Evolutionary conservation across 2,888 invertebrate species (phyloP), one percentile per base, ranked within the genome.

Genomic region (Axea sp.): DNA sequence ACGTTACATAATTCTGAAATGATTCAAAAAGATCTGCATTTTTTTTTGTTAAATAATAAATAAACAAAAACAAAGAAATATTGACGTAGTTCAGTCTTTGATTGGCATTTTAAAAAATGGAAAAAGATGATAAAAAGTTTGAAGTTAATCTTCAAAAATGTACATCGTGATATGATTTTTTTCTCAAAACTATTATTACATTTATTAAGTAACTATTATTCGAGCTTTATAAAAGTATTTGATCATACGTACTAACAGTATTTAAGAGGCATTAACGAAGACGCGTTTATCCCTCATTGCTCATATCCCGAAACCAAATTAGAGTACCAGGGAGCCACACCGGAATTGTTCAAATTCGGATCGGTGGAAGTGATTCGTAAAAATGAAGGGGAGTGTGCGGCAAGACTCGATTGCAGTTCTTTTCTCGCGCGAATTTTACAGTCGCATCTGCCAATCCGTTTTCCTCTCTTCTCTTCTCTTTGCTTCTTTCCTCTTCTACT

Each of bases 311-410:
- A 60, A 49, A 67, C 39, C 73, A 80, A 83, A 82, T 82, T 84
- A 80, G 80, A 80, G 62, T 77, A 71, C 59, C 68, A 60, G 64
- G 60, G 64, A 55, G 55, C 31, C 41, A 59, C 62, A n/a, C 22
- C 31, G 12, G 71, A 65, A 82, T 82, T 82, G 78, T 83, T 82
- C 71, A 64, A 76, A 80, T 71, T 82, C 78, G 76, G 55, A 74
- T 73, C 73, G 19, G 77, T 79, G 83, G 78, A 81, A 82, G 69
- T 78, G 77, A 81, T 78, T 79, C 64, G 64, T 49, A 68, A 64
- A 68, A 68, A 72, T 67, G 72, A 65, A 71, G 67, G 67, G 68
- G 75, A 69, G 74, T 53, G 49, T 9, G n/a, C n/a, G 53, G 24
- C 62, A 72, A 39, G 51, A 60, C 72, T 65, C 65, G 72, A 73